Conservation (phyloP, 1,140 invertebrate species). For the Neoseiulus cucumeris region DNA sequence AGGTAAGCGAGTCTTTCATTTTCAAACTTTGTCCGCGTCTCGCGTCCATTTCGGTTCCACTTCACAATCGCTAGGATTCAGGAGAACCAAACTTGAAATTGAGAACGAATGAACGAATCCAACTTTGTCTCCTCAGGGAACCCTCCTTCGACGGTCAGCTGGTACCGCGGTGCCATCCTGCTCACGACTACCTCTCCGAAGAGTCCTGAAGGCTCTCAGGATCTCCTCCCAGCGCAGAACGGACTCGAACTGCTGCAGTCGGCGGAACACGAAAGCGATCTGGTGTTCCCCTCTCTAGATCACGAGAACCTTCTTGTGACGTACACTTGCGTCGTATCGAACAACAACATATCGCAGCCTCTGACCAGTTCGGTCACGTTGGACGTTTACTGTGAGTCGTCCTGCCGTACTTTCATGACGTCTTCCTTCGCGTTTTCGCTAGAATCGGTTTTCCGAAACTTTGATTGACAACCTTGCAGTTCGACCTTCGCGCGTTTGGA, state of each 20-base stretch:
- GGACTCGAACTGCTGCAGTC: conserved; percentile 43
- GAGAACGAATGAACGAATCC: not conserved
- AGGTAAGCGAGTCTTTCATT: conserved; percentile 36
- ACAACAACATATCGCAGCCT: conserved; percentile 53
- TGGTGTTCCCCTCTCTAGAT: conserved; percentile 44
- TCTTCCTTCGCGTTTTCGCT: not conserved
- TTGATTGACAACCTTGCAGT: conserved; percentile 39
- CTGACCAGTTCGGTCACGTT: conserved; percentile 56
- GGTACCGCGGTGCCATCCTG: conserved; percentile 49
- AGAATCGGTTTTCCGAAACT: not conserved
- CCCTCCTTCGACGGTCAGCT: conserved; percentile 49
- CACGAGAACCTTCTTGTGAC: conserved; percentile 54
- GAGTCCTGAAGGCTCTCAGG: conserved; percentile 29
- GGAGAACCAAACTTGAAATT: not conserved
- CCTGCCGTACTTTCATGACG: not conserved
- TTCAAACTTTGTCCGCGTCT: conserved; percentile 8
- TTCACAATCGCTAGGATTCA: not conserved
- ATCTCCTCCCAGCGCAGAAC: conserved; percentile 38
- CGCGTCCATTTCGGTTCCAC: not conserved
- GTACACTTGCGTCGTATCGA: conserved; percentile 59
- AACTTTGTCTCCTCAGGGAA: conserved; percentile 38
- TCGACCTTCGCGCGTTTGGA: conserved; percentile 50
- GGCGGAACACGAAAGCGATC: conserved; percentile 51
- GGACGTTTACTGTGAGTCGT: conserved; percentile 68
- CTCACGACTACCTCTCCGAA: conserved; percentile 20